Percentiles rank a stretch among this genome's conserved stretches.
Evolutionary conservation across 2,888 invertebrate genomes (phyloP).

Genomic region (Tholera decimalis): DNA sequence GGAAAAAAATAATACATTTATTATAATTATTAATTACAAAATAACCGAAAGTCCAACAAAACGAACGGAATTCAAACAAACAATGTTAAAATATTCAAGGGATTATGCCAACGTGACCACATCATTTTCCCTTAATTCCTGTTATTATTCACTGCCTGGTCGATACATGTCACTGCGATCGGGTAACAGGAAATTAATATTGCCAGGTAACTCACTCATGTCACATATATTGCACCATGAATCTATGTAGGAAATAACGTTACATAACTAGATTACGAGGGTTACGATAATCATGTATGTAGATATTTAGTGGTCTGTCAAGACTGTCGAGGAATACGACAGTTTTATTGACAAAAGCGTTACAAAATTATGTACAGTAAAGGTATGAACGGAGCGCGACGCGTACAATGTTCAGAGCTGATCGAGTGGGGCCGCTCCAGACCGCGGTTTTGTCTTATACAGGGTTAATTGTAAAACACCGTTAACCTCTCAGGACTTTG

Average conservation of each 20-base stretch:
- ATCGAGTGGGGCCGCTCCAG: no score
- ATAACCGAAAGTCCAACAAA: no score
- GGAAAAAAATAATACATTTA: no score
- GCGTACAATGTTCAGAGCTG: no score
- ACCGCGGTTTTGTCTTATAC: no score
- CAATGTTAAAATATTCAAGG: slow-evolving; percentile 36
- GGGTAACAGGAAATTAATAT: slow-evolving; percentile 61
- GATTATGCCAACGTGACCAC: slow-evolving; percentile 24
- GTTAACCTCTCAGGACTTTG: no score
- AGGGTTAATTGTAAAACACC: no score
- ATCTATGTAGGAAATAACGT: slow-evolving; percentile 18
- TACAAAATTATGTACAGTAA: no score
- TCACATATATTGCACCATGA: slow-evolving; percentile 36
- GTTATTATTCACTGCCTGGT: slow-evolving; percentile 45
- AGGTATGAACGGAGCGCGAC: no score
- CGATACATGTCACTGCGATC: slow-evolving; percentile 50
- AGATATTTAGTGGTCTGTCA: background rate
- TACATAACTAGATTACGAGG: slow-evolving; percentile 13
- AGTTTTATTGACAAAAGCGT: background rate
- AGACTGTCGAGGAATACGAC: no score
- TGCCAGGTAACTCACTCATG: slow-evolving; percentile 33
- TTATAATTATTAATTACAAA: no score
- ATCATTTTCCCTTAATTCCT: slow-evolving; percentile 35
- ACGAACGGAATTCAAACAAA: slow-evolving; percentile 30
- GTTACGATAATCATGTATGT: slow-evolving; percentile 1